phyloP scores from a whole-genome alignment of 1,140 invertebrate genomes.

The Helicoverpa armigera region DNA sequence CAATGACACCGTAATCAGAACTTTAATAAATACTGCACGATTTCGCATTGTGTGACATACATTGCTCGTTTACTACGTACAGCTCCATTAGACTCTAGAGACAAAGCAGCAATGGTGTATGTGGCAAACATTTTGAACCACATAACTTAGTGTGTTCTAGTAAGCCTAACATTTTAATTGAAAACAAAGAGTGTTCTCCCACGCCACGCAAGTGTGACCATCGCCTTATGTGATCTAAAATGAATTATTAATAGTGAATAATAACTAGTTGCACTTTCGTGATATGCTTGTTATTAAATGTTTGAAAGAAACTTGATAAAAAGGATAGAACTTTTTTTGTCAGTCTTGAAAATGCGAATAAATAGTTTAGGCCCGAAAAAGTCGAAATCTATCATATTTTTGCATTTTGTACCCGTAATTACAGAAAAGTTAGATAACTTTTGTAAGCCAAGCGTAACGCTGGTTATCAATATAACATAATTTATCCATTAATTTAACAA shows the following conservation, averaged over 20 bases:
- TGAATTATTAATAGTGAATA: constrained; percentile 37
- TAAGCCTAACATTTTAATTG: constrained; percentile 28
- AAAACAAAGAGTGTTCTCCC: constrained; percentile 55
- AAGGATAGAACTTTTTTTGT: too few relatives aligned
- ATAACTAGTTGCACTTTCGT: not conserved
- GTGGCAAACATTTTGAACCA: not conserved
- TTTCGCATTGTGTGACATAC: constrained; percentile 6
- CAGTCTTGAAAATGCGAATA: too few relatives aligned
- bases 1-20: constrained; percentile 10
- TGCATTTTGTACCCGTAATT: too few relatives aligned
- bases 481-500: not conserved
- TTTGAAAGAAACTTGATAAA: not conserved
- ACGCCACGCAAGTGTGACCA: constrained; percentile 62
- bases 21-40: constrained; percentile 6
- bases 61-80: not conserved
- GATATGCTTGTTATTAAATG: not conserved
- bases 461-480: not conserved
- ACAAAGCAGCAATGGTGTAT: constrained; percentile 1
- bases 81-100: too few relatives aligned
- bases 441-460: too few relatives aligned
- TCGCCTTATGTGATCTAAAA: constrained; percentile 52
- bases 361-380: too few relatives aligned
- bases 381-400: not conserved
- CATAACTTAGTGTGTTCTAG: not conserved
- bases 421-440: too few relatives aligned